These are phyloP conservation scores for Coryphaenoides rupestris DNA, from an alignment of 2,113 vertebrate species.

Conservation along the genomic window DNA sequence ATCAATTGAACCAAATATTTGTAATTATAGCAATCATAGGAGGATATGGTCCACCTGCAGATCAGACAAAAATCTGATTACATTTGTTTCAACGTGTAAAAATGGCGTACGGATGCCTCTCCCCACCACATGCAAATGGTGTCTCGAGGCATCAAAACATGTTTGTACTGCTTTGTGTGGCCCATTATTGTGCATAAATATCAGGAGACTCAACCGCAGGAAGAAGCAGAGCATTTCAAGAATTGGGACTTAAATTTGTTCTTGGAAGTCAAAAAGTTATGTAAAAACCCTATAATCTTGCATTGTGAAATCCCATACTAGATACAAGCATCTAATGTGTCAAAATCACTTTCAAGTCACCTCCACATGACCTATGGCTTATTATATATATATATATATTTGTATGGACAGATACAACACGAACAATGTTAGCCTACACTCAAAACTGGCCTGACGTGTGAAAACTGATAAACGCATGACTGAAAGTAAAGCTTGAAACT, in stretches of 20 bases:
- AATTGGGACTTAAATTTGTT: too few species aligned
- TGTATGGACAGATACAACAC: slow-evolving; percentile 4
- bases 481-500: slow-evolving; percentile 38
- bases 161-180: too few species aligned
- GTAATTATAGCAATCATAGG: too few species aligned
- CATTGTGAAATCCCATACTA: slow-evolving; percentile 45
- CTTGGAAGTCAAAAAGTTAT: too few species aligned
- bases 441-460: slow-evolving; percentile 22
- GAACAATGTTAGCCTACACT: slow-evolving; percentile 24
- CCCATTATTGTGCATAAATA: too few species aligned
- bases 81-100: too few species aligned
- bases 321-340: slow-evolving; percentile 31
- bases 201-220: too few species aligned
- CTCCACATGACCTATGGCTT: slow-evolving; percentile 62
- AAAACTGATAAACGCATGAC: slow-evolving; percentile 58
- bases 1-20: slow-evolving; percentile 14
- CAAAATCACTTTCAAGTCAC: slow-evolving; percentile 35
- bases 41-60: slow-evolving; percentile 31
- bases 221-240: too few species aligned
- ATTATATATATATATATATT: slow-evolving; percentile 39
- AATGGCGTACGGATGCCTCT: too few species aligned
- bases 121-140: too few species aligned
- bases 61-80: neutral
- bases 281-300: slow-evolving; percentile 27
- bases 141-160: too few species aligned